Conservation (phyloP, 2,888 invertebrate genomes). For the Amaurobius ferox region DNA sequence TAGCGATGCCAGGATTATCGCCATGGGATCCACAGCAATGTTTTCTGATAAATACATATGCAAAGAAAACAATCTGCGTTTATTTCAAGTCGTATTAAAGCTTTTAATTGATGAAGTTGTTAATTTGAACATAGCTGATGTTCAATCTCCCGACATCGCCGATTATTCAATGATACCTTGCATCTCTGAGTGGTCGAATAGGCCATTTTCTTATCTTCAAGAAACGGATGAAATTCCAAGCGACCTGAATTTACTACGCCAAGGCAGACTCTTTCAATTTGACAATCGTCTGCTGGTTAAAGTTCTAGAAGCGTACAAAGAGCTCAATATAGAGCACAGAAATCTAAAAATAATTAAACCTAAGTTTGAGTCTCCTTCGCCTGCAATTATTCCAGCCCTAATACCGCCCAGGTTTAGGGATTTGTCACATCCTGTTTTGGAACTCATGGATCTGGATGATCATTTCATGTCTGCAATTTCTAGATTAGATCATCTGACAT, state of each 20-base stretch:
- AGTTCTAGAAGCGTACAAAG: conserved; percentile 81
- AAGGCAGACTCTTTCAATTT: conserved; percentile 79
- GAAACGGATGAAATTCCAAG: conserved; percentile 83
- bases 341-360: conserved; percentile 94
- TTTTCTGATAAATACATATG: conserved; percentile 94
- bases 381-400: conserved; percentile 82
- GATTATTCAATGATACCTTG: conserved; percentile 96
- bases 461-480: conserved; percentile 96
- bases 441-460: conserved; percentile 97
- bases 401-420: conserved; percentile 97
- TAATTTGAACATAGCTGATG: conserved; percentile 87
- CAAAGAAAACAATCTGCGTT: conserved; percentile 88
- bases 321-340: conserved; percentile 92
- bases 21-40: conserved; percentile 93
- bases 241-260: conserved; percentile 85
- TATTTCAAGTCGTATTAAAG: conserved; percentile 87
- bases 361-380: conserved; percentile 97
- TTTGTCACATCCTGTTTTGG: conserved; percentile 91
- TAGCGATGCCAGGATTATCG: conserved; percentile 85
- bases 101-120: conserved; percentile 84
- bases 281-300: conserved; percentile 77
- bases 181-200: conserved; percentile 86
- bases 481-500: conserved; percentile 88
- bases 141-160: conserved; percentile 94
- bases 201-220: conserved; percentile 88